Base-by-base conservation (phyloP, 1,140 invertebrate species). In the Drosophila lowei region DNA sequence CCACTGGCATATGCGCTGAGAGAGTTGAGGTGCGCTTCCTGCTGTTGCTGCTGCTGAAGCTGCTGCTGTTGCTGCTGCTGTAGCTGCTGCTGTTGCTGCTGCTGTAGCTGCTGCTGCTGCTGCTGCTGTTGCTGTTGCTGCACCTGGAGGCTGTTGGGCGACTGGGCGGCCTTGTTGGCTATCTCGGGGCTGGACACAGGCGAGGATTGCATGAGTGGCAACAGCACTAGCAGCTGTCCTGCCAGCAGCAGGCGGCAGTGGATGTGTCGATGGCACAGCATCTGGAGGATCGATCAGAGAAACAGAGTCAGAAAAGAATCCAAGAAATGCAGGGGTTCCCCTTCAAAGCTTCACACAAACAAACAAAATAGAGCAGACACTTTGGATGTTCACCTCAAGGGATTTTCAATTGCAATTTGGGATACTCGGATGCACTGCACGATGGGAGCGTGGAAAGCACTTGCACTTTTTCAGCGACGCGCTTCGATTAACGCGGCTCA, bases 101-200 rank as follows among this genome's bases (percentile, higher is more conserved):
- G 74, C 6, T 63, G 77, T 13, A 68, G 74, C 38, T 63, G 15
- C 16, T 50, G 42, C n/a, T 63, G 7, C 3, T 48, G 8, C 8
- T 61, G 46, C 8, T n/a, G n/a, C n/a, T n/a, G n/a, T n/a, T n/a
- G 18, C 18, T 18, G 18, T 2, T 18, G 18, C 30, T 72, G 80
- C 13, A 55, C 34, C 41, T 78, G 77, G n/a, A 89, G 42, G 11
- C 67, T 72, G 15, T 90, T 86, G 0, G 66, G 53, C 1, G 81
- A 76, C 44, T 90, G 89, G 43, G 44, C 42, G 0, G 67, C 53
- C 43, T 90, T 89, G 42, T 42, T 75, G 21, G 74, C 34, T 47
- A 90, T 88, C 30, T 90, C 89, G 1, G 89, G 81, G 58, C 71
- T 88, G 5, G 89, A 90, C 11, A 90, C 81, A 2, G 85, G 81